These are phyloP conservation scores for Dasysyrphus albostriatus DNA, from an alignment of 2,888 invertebrate species.

Conservation along the genomic window DNA sequence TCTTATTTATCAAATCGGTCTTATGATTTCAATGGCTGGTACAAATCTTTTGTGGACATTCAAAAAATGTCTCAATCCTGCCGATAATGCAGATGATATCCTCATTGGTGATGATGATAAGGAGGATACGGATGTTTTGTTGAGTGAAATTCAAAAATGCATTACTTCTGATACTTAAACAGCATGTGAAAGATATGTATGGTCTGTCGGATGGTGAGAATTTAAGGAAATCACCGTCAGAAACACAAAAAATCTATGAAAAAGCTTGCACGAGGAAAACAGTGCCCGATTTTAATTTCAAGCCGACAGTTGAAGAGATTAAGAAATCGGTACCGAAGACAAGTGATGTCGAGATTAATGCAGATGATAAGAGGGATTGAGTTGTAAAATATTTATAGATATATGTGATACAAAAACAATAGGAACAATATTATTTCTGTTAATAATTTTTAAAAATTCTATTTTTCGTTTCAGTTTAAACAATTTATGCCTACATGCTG, in stretches of 20 bases:
- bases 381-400: conserved; percentile 95
- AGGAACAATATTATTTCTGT: background rate
- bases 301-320: conserved; percentile 92
- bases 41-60: conserved; percentile 97
- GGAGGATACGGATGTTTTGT: conserved; percentile 92
- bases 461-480: conserved; percentile 87
- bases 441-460: background rate
- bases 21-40: conserved; percentile 98
- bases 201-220: conserved; percentile 98
- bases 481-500: conserved; percentile 90
- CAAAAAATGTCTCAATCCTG: conserved; percentile 88
- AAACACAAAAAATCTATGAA: conserved; percentile 97
- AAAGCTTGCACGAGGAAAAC: conserved; percentile 94
- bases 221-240: conserved; percentile 98
- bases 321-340: conserved; percentile 86
- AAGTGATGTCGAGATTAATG: conserved; percentile 85
- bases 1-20: conserved; percentile 99
- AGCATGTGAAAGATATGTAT: conserved; percentile 98
- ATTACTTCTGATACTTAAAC: conserved; percentile 97
- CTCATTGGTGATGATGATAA: conserved; percentile 93
- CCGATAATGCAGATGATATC: conserved; percentile 79
- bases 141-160: conserved; percentile 92
- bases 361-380: conserved; percentile 90
- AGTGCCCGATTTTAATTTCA: conserved; percentile 94
- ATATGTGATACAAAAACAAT: conserved; percentile 85